Base-by-base conservation (phyloP, 1,140 invertebrate species). In the Tetramorium alpestre region DNA sequence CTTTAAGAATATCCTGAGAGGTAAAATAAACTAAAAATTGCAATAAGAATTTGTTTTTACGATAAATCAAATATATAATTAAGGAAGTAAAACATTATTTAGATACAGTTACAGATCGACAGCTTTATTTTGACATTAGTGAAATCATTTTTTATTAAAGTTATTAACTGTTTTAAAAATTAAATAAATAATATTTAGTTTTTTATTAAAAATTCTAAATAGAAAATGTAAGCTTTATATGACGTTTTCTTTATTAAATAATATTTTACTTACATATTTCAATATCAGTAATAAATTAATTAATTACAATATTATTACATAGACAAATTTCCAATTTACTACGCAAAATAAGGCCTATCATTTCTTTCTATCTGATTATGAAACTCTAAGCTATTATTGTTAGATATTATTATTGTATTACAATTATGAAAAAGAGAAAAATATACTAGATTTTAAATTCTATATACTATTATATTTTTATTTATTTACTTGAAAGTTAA, bases 1-100 rank as follows among this genome's bases (percentile, higher is more conserved):
- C 41, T 64, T 33, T 51, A 47, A 82, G 3, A 18, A 47, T 47
- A 60, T 72, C 16, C 13, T 1, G 2, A 44, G 4, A 44, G 41
- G 7, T 49, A 75, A 82, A 73, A 60, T 84, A 62, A 73, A 60
- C n/a, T 60, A 60, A 13, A 13, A 49, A 62, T 56, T 62, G 5
- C 1, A 0, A 75, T 73, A 60, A 47, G 33, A 1, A 0, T 18
- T 41, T 25, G 0, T 16, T 1, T 54, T 16, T 11, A 16, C 11
- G n/a, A 69, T 41, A 54, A 0, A 64, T 25, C 18, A 8, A 22
- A 54, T n/a, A 67, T 33, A 0, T 18, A 54, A 82, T 16, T 22
- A 56, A 3, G 1, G 6, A n/a, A n/a, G 1, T 49, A 49, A 47
- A 51, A n/a, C n/a, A 25, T 76, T 38, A 75, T 58, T 70, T 67